Evolutionary conservation across 2,888 invertebrate genomes (phyloP).

Genomic region (Parelbella ahira): DNA sequence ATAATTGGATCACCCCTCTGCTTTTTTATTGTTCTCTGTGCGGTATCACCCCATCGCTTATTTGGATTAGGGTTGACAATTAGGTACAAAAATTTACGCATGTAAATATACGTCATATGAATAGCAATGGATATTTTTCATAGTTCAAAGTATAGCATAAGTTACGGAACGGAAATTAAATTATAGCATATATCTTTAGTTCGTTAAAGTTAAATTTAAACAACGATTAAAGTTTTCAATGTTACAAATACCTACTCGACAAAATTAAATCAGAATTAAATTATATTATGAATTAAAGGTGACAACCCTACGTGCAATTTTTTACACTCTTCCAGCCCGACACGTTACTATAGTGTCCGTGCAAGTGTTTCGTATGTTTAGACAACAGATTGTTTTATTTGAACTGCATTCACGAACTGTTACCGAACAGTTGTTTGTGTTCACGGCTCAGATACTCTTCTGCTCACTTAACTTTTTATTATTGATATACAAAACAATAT

Average conservation of each 20-base stretch:
- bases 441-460: conserved; percentile 7
- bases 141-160: too few relatives aligned
- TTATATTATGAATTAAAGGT: too few relatives aligned
- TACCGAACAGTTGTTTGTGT: conserved; percentile 22
- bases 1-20: conserved; percentile 66
- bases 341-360: conserved; percentile 37
- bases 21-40: conserved; percentile 50
- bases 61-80: conserved; percentile 43
- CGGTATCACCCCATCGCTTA: conserved; percentile 27
- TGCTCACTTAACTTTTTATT: conserved; percentile 6
- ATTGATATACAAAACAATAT: background rate
- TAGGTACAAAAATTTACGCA: too few relatives aligned
- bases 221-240: too few relatives aligned
- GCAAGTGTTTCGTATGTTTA: conserved; percentile 53
- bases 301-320: conserved; percentile 46
- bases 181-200: too few relatives aligned
- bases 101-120: too few relatives aligned
- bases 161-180: too few relatives aligned
- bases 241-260: too few relatives aligned
- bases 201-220: too few relatives aligned
- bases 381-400: conserved; percentile 58
- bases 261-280: too few relatives aligned
- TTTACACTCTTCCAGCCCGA: conserved; percentile 33
- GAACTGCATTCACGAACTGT: conserved; percentile 24
- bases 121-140: background rate